Conservation (phyloP, 2,113 vertebrate genomes). For the Dasyurus viverrinus region DNA sequence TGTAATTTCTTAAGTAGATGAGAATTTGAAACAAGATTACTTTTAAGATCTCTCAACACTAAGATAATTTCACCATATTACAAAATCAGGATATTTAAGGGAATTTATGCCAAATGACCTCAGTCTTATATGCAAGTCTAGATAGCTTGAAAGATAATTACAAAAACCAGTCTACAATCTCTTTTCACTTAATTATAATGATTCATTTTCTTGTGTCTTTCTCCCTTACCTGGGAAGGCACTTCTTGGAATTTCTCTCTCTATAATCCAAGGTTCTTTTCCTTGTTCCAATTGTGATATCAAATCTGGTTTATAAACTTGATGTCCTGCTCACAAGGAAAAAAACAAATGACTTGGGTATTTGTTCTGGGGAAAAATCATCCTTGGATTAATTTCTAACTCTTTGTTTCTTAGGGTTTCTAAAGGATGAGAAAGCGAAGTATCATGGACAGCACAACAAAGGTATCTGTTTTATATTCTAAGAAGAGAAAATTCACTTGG, state of each 20-base stretch:
- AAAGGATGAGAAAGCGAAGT: background rate
- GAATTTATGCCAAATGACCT: background rate
- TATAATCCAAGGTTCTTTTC: background rate
- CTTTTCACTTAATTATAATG: background rate
- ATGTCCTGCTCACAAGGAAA: background rate
- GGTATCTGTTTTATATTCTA: background rate
- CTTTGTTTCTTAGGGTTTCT: background rate
- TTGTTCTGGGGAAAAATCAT: background rate
- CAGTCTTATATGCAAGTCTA: background rate
- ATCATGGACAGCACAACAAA: background rate
- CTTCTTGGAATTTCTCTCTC: background rate
- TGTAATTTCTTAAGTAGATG: background rate
- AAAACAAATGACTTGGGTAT: background rate
- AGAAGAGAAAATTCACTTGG: background rate
- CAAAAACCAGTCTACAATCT: background rate
- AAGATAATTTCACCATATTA: slow-evolving; percentile 33
- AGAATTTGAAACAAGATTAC: background rate
- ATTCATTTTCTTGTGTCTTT: background rate
- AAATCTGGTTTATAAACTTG: background rate
- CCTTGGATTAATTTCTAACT: background rate
- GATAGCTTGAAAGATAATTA: background rate
- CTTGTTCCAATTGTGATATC: background rate
- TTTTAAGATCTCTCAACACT: slow-evolving; percentile 38
- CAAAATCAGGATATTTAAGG: background rate
- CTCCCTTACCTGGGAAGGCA: background rate